Percentiles rank a stretch among this genome's conserved stretches.
phyloP scores from a whole-genome alignment of 1,140 invertebrate species.

The Drosophila pruinosa region DNA sequence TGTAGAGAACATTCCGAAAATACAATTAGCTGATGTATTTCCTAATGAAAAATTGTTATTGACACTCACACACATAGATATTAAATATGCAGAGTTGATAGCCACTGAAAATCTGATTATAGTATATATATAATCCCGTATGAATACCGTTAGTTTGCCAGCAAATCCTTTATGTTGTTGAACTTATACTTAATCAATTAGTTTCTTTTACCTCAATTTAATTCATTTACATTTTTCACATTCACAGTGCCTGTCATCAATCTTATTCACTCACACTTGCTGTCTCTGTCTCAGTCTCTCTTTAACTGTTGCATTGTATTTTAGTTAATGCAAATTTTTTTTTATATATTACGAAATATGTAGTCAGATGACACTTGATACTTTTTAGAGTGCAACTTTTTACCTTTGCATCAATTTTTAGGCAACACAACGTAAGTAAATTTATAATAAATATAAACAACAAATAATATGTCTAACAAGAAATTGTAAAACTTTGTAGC shows the following conservation, averaged over 20 bases:
- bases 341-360: slow-evolving; percentile 6
- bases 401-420: slow-evolving; percentile 68
- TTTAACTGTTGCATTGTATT: slow-evolving; percentile 30
- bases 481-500: slow-evolving; percentile 77
- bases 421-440: slow-evolving; percentile 58
- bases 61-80: neutral
- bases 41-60: slow-evolving; percentile 15
- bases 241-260: slow-evolving; percentile 19
- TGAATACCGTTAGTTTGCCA: slow-evolving; percentile 1
- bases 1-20: neutral
- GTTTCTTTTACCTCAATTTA: neutral
- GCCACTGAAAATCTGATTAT: neutral
- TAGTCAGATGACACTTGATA: slow-evolving; percentile 31
- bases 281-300: slow-evolving; percentile 31
- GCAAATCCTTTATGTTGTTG: neutral
- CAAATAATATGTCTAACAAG: slow-evolving; percentile 47
- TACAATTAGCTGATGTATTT: slow-evolving; percentile 16
- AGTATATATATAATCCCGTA: neutral
- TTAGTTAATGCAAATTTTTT: slow-evolving; percentile 9
- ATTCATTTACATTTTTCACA: neutral
- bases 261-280: neutral
- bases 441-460: slow-evolving; percentile 22
- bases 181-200: neutral
- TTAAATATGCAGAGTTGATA: neutral
- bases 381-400: slow-evolving; percentile 65